Evolutionary conservation across 2,797 vertebrate genomes (phyloP).

Genomic region (Brachymystax lenok): DNA sequence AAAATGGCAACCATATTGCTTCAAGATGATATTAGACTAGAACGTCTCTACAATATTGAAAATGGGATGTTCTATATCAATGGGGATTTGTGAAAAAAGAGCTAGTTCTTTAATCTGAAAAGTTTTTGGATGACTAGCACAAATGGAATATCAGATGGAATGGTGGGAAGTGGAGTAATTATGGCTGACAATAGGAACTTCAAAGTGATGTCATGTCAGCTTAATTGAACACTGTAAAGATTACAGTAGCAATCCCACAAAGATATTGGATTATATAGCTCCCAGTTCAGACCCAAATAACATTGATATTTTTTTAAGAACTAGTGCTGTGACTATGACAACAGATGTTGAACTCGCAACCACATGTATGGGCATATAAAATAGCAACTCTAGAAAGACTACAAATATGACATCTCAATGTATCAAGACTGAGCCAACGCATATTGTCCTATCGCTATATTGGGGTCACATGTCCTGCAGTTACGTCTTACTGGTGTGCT

Average conservation of each 20-base stretch:
- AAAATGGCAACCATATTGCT: slow-evolving; percentile 44
- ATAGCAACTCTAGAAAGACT: neutral
- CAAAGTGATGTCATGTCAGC: slow-evolving; percentile 57
- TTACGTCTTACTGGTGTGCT: slow-evolving; percentile 34
- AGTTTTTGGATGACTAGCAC: slow-evolving; percentile 37
- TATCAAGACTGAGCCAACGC: neutral
- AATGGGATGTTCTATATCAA: slow-evolving; percentile 31
- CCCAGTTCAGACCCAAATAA: slow-evolving; percentile 39
- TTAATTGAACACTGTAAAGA: slow-evolving; percentile 48
- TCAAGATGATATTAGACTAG: slow-evolving; percentile 52
- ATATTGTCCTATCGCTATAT: neutral
- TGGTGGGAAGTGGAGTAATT: slow-evolving; percentile 34
- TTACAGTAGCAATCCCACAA: slow-evolving; percentile 49
- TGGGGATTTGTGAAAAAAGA: slow-evolving; percentile 16
- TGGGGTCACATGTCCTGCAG: neutral
- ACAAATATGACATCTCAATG: neutral
- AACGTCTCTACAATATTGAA: slow-evolving; percentile 46
- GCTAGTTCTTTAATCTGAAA: slow-evolving; percentile 12
- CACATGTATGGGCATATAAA: neutral
- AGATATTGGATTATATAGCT: slow-evolving; percentile 59
- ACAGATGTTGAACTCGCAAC: neutral
- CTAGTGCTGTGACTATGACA: neutral
- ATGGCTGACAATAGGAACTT: slow-evolving; percentile 52
- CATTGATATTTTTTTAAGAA: slow-evolving; percentile 37
- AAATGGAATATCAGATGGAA: slow-evolving; percentile 48